Base-by-base conservation (phyloP, 2,888 invertebrate species). In the Leptopilina myrica region DNA sequence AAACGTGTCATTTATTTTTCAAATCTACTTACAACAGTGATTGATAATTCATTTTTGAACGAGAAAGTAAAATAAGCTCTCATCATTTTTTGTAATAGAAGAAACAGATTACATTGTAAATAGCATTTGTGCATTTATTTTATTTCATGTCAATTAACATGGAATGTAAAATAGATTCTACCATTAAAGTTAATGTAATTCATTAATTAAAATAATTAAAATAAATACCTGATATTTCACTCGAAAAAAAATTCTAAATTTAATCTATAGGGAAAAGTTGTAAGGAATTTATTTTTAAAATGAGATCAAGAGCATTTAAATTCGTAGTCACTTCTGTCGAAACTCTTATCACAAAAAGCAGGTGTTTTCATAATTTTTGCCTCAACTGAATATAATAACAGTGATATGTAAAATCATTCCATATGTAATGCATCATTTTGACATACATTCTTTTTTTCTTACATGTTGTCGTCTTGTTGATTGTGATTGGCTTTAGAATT, bases 401-500 rank as follows among this genome's bases (percentile, higher is more conserved):
- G 62, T 15, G 9, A n/a, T n/a, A n/a, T 59, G 59, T n/a, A 59
- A 62, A 62, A 15, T 62, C 20, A 62, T 15, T 20, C 62, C 20
- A 43, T 8, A 43, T 33, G 20, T 62, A 62, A 62, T 62, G 20
- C 62, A 62, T 59, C 15, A 20, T 62, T 62, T 62, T 62, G 62
- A 62, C 62, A 62, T 20, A 62, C 9, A 43, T 20, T 62, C 20
- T 20, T 62, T 20, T 62, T 62, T 62, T 20, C 15, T 20, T 62
- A 7, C 62, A 15, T 15, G 56, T 49, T 49, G 7, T 9, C 4
- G 49, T 5, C 20, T 62, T 20, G 15, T 20, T 62, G 20, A 62
- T 20, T 20, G 62, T 62, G 62, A 62, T 62, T 62, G 62, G 62
- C 62, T 62, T 62, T 62, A 20, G 62, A 62, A 62, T 62, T 62